Percentiles rank a stretch among this genome's conserved stretches.
Conservation (phyloP, 2,113 vertebrate species). For the Urocolius indicus region DNA sequence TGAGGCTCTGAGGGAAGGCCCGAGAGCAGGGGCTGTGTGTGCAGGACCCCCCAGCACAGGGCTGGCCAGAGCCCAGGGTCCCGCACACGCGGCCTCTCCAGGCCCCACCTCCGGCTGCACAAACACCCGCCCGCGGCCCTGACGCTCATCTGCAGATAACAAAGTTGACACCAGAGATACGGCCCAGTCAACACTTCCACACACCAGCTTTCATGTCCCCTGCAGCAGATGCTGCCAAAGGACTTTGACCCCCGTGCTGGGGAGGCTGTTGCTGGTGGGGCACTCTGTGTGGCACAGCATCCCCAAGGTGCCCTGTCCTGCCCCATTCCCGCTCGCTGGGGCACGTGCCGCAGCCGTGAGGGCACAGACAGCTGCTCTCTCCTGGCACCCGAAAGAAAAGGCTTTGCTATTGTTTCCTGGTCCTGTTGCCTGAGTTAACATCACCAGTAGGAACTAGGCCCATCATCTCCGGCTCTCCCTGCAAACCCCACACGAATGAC, state of each 20-base stretch:
- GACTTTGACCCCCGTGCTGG: not conserved
- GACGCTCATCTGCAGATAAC: not conserved
- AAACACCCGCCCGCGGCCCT: rapidly evolving
- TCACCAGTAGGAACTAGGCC: conserved; percentile 68
- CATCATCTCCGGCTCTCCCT: conserved; percentile 64
- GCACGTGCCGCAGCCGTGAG: not conserved
- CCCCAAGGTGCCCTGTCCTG: not conserved
- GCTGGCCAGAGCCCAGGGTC: not conserved
- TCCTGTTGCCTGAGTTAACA: conserved; percentile 67
- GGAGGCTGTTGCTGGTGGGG: not conserved
- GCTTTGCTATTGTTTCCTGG: conserved; percentile 66
- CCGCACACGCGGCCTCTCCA: not conserved
- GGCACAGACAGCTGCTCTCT: not conserved
- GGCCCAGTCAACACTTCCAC: not conserved
- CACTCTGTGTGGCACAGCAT: rapidly evolving
- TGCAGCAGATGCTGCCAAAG: not conserved
- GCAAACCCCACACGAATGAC: conserved; percentile 45
- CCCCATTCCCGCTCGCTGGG: rapidly evolving
- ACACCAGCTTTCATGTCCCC: not conserved
- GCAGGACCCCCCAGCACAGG: not conserved
- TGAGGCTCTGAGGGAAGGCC: rapidly evolving
- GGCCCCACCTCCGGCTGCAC: not conserved
- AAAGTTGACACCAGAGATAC: not conserved
- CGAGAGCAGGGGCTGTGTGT: rapidly evolving
- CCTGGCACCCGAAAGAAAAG: conserved; percentile 29